Base-by-base conservation (phyloP, 2,113 vertebrate species). In the Seriola rivoliana region DNA sequence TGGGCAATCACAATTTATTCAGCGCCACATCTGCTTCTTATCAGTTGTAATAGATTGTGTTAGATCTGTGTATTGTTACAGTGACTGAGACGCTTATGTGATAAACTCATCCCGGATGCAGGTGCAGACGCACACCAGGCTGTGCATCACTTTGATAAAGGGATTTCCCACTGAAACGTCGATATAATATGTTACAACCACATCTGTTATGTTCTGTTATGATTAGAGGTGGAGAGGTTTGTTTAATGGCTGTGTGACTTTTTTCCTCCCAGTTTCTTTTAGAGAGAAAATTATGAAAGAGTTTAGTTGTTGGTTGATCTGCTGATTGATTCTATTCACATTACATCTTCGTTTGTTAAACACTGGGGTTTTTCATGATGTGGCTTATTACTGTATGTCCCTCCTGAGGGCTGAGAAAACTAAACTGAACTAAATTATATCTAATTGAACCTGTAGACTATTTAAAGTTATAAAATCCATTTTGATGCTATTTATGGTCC, bases 21-120 rank as follows among this genome's bases (percentile, higher is more conserved):
- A 80, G 42, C 29, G 5, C 3, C 82, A 75, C 80, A 78, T 78
- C 38, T 90, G 83, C 69, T 88, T 81, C 85, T 69, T 64, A 82
- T 83, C 74, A 75, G 5, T 38, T 2, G 10, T 44, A 42, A 73
- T 46, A 32, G 72, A 82, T 19, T 38, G 68, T 38, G 60, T 52
- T 71, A 14, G 25, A 75, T 71, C 42, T 46, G 48, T 48, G 57
- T 23, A 21, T 74, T 73, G 59, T 77, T 71, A 19, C n/a, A n/a
- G 32, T 29, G 17, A 81, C 54, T 17, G 46, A 78, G 70, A 36
- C 4, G 40, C 44, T 63, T 3, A 1, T 59, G 19, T 16, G 44
- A 48, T 74, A 19, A 82, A 48, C 38, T 50, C 16, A 4, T 69
- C 46, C 58, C 54, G 71, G 6, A 13, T 59, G 59, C 57, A 71